These are phyloP conservation scores for Semaprochilodus insignis DNA, from an alignment of 2,797 vertebrate species.

Conservation along the genomic window DNA sequence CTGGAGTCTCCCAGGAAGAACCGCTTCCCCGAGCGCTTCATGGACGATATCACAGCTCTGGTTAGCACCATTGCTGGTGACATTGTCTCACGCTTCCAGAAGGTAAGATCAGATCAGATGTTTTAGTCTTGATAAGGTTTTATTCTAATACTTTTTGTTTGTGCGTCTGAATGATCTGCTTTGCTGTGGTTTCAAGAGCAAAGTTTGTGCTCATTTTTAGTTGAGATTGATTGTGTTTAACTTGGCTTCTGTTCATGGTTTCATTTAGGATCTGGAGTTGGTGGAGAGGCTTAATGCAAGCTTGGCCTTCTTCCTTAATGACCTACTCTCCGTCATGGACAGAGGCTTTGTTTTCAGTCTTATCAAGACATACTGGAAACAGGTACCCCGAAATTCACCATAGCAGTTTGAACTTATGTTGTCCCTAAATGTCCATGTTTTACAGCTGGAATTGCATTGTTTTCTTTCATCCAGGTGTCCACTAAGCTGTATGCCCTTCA, in stretches of 20 bases:
- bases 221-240: neutral
- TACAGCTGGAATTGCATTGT: neutral
- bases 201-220: neutral
- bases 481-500: slow-evolving; percentile 89
- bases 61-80: slow-evolving; percentile 97
- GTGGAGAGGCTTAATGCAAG: slow-evolving; percentile 96
- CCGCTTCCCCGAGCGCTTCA: slow-evolving; percentile 98
- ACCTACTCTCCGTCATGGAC: slow-evolving; percentile 97
- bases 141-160: neutral
- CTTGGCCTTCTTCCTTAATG: slow-evolving; percentile 96
- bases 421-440: neutral
- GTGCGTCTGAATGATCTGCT: neutral
- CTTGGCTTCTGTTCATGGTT: neutral
- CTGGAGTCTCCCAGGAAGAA: slow-evolving; percentile 92
- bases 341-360: slow-evolving; percentile 95
- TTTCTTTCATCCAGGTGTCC: slow-evolving; percentile 83
- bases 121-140: neutral
- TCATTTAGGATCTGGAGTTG: slow-evolving; percentile 90
- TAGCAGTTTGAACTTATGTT: no score
- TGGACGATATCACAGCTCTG: slow-evolving; percentile 95
- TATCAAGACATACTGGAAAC: slow-evolving; percentile 94
- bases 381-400: slow-evolving; percentile 77
- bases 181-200: neutral
- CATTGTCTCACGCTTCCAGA: slow-evolving; percentile 96
- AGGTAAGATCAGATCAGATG: slow-evolving; percentile 75